These are phyloP conservation scores for Chrysochloris asiatica DNA, from an alignment of 2,113 vertebrate species.

Conservation along the genomic window DNA sequence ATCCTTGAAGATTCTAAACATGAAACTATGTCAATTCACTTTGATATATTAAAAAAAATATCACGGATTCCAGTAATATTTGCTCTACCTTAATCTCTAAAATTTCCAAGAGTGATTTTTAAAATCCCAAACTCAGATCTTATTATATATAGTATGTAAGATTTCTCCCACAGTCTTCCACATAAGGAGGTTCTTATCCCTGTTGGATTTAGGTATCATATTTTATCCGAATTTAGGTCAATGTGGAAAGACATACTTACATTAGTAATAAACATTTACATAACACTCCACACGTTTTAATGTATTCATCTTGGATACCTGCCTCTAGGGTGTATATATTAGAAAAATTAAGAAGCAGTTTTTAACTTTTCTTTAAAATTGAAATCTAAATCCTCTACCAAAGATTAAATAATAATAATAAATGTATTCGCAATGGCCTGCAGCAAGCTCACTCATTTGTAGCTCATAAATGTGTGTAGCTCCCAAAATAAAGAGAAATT, in stretches of 20 bases:
- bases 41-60: neutral
- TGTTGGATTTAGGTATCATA: neutral
- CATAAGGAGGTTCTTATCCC: neutral
- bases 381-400: neutral
- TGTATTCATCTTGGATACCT: neutral
- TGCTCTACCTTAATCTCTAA: neutral
- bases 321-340: neutral
- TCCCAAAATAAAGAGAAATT: constrained; percentile 20
- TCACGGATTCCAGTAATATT: neutral
- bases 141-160: neutral
- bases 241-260: neutral
- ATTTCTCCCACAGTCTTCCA: neutral
- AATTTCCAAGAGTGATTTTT: neutral
- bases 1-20: neutral
- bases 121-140: neutral
- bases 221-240: neutral
- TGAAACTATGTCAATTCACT: neutral
- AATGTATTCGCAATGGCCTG: neutral
- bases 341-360: neutral
- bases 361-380: neutral
- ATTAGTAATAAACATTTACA: neutral
- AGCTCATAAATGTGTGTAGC: neutral
- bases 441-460: neutral
- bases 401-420: neutral
- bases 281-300: neutral